Base-by-base conservation (phyloP, 2,113 vertebrate genomes). In the Coregonus clupeaformis region DNA sequence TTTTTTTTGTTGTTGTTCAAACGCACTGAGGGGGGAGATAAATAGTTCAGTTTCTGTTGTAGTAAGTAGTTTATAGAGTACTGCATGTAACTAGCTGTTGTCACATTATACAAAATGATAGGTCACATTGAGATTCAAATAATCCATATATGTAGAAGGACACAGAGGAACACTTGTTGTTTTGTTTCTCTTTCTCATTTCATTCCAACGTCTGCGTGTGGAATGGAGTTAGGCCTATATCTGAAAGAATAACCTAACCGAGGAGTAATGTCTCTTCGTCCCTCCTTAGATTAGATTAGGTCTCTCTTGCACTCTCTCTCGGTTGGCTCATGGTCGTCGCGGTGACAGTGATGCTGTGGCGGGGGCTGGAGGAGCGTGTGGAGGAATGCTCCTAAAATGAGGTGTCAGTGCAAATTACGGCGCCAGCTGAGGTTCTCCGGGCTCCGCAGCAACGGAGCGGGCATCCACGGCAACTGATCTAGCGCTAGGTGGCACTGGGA, bases 371-470 rank as follows among this genome's bases (percentile, higher is more conserved):
- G 36, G 75, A 30, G 76, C 36, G 36, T 94, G 93, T 92, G 91
- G 88, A 89, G 93, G 89, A 95, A 93, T 92, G 93, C 92, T 87
- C 80, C 94, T 89, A 94, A 96, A 96, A 97, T 96, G 93, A 96
- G 93, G 93, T 97, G 96, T 98, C 96, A 97, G 89, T 92, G 94
- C 91, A 94, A 95, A 97, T 97, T 95, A 97, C 90, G 89, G 91
- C 82, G 75, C 82, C 92, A 90, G 89, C 92, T 72, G 84, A 90
- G 92, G 89, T 5, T 3, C 90, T 88, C 90, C 86, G 90, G 89
- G 86, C 84, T 86, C 89, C 79, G 76, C 91, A 91, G 90, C 93
- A 91, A 90, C 89, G 84, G 86, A 89, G 91, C 88, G 90, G 25
- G 91, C 89, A 88, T 86, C 89, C 3, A 9, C 6, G 3, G 57